Evolutionary conservation across 2,888 invertebrate species (phyloP), one percentile per base, ranked within the genome.

Genomic region (Melanophora roralis): DNA sequence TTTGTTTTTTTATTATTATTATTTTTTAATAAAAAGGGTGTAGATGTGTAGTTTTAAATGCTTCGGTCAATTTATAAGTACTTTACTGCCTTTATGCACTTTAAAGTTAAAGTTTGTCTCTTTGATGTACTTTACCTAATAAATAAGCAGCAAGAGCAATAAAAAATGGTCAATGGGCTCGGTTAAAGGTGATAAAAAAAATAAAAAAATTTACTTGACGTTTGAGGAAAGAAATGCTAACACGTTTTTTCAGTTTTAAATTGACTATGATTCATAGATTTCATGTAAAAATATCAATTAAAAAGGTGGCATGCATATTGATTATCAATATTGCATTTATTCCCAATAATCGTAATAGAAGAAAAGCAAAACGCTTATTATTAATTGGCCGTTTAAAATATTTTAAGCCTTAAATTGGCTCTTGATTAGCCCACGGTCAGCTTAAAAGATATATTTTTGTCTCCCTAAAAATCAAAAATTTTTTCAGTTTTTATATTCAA

Each of bases 141-240:
- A 27, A 27, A 7, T 16, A 43, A 14, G 5, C 14, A 49, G 36
- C 27, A 47, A 27, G 38, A 43, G 11, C 49, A 47, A 36, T 23
- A 67, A 60, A 40, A 75, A 51, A 57, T 76, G 62, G 49, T 72
- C 72, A 80, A 72, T 80, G 75, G 80, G 80, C 75, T 80, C 75
- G 80, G 75, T 80, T 72, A 71, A 62, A 72, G 74, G 36, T 67
- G 65, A 55, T 47, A 49, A 23, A 55, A 38, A 12, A 27, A 49
- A 69, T 51, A 43, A 34, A 67, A 59, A 71, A 55, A 43, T 71
- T 7, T 32, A 27, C 49, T 16, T 62, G 72, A 64, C 53, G 67
- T 75, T 75, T 76, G 75, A 80, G 80, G 80, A 80, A 80, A 80
- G 80, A 80, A 80, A 80, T 80, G 80, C 76, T 80, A 80, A 80